phyloP scores from a whole-genome alignment of 1,140 invertebrate genomes.

The Calosoma granatense region DNA sequence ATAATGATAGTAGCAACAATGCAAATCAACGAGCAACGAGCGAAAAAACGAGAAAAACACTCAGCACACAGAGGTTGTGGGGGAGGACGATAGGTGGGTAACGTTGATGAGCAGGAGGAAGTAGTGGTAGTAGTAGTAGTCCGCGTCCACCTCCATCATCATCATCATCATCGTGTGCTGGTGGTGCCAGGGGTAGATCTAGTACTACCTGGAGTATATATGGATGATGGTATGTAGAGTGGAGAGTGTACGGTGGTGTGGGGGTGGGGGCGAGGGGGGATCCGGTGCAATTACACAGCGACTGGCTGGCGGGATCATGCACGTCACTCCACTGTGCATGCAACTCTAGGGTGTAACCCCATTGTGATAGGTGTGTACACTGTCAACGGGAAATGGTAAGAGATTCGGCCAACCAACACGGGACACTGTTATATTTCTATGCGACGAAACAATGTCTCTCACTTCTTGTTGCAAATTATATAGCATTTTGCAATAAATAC shows the following conservation, averaged over 20 bases:
- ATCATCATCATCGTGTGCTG: no score
- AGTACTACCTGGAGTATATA: background rate
- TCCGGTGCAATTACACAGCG: conserved; percentile 11
- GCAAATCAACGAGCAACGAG: background rate
- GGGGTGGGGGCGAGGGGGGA: conserved; percentile 5
- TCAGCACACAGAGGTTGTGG: no score
- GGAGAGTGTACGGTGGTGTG: conserved; percentile 1
- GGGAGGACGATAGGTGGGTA: background rate
- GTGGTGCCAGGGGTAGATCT: no score
- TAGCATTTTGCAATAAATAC: no score
- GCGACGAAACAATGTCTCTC: no score
- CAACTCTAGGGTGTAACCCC: conserved; percentile 16
- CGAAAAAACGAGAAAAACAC: background rate
- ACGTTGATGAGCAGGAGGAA: background rate
- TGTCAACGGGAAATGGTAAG: background rate
- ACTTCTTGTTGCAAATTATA: no score
- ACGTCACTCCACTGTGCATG: conserved; percentile 14
- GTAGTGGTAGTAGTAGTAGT: no score
- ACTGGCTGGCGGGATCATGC: conserved; percentile 13
- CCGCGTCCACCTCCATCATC: no score
- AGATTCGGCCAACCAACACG: conserved; percentile 12
- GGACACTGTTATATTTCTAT: no score
- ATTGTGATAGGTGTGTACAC: conserved; percentile 13
- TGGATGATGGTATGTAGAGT: background rate
- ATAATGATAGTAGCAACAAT: background rate